phyloP scores from a whole-genome alignment of 2,113 vertebrate species.

The Rana temporaria region DNA sequence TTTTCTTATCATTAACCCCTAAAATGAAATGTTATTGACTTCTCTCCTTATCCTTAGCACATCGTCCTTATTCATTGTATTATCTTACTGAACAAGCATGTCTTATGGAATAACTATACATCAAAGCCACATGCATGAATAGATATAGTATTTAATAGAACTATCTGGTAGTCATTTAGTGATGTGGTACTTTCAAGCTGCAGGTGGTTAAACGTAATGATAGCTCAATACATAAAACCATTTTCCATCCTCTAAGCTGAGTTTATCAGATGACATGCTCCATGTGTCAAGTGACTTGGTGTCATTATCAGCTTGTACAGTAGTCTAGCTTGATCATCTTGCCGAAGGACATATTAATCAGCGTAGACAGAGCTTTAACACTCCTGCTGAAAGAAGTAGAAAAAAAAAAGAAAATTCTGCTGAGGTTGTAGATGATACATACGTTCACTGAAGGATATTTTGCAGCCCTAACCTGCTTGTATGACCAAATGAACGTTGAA shows the following conservation, averaged over 20 bases:
- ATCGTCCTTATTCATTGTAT: too few species aligned
- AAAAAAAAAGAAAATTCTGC: not conserved
- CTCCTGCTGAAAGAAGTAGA: not conserved
- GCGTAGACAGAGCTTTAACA: not conserved
- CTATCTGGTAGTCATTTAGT: too few species aligned
- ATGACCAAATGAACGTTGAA: not conserved
- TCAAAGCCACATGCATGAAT: too few species aligned
- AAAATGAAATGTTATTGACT: too few species aligned
- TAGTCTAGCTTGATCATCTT: conserved; percentile 19
- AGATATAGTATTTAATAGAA: too few species aligned
- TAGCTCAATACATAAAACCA: conserved; percentile 40
- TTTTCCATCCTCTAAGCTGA: conserved; percentile 24
- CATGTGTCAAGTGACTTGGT: conserved; percentile 40
- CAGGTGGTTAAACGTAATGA: conserved; percentile 5
- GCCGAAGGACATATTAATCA: conserved; percentile 41
- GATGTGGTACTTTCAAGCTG: not conserved
- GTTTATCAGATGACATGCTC: conserved; percentile 50
- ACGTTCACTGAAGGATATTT: not conserved
- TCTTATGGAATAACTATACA: too few species aligned
- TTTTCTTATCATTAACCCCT: too few species aligned
- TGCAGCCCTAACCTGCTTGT: not conserved
- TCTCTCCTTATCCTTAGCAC: too few species aligned
- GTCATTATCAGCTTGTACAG: conserved; percentile 43
- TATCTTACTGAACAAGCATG: too few species aligned
- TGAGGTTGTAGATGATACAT: not conserved